phyloP scores from a whole-genome alignment of 2,888 invertebrate species.

The Xestia sexstrigata region DNA sequence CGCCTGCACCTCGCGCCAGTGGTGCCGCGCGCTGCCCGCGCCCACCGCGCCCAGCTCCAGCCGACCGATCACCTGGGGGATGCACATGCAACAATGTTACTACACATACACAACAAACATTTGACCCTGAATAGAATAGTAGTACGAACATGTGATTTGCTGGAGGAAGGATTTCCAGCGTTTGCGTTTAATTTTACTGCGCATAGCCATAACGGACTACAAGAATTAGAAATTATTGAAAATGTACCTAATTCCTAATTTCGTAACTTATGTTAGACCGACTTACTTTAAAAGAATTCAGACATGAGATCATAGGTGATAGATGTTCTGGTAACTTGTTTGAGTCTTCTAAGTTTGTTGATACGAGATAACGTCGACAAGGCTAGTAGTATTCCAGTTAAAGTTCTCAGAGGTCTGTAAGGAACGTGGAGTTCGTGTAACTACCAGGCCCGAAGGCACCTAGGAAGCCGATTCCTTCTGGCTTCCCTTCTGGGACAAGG shows the following conservation, averaged over 20 bases:
- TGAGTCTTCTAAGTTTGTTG: neutral
- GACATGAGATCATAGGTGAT: neutral
- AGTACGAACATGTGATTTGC: too few relatives aligned
- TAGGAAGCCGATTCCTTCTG: too few relatives aligned
- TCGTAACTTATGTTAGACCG: neutral
- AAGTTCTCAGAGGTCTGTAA: neutral
- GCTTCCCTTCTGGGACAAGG: too few relatives aligned
- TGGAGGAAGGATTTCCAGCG: neutral
- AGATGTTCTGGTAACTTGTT: neutral
- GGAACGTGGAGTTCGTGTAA: neutral
- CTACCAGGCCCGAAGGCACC: too few relatives aligned
- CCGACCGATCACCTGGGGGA: conserved; percentile 96
- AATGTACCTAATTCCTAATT: neutral
- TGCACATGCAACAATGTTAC: neutral
- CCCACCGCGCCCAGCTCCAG: conserved; percentile 97
- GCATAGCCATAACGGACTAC: neutral
- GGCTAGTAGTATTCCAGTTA: neutral
- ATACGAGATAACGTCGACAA: neutral
- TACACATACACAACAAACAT: neutral
- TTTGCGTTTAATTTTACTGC: neutral
- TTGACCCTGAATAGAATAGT: neutral
- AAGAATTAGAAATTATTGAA: neutral
- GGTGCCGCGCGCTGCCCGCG: conserved; percentile 96
- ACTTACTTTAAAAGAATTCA: neutral
- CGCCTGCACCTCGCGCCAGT: conserved; percentile 99